Evolutionary conservation across 1,140 invertebrate species (phyloP).

Genomic region (Rhynchophorus ferrugineus): DNA sequence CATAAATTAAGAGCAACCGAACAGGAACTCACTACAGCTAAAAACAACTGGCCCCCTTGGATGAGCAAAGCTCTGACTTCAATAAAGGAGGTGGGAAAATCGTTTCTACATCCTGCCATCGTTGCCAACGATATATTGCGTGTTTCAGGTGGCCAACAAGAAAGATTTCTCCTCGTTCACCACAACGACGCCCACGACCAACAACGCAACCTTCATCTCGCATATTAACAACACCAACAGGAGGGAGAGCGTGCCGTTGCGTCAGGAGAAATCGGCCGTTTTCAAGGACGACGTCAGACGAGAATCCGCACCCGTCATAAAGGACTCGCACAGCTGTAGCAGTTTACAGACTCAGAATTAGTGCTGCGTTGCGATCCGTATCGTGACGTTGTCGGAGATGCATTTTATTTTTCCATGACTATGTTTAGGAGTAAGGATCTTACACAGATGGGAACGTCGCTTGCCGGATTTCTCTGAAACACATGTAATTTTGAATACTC

Average conservation of each 20-base stretch:
- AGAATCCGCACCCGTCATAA: constrained; percentile 33
- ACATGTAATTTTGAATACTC: too few species aligned
- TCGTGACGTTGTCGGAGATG: too few species aligned
- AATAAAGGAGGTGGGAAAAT: constrained; percentile 35
- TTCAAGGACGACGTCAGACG: constrained; percentile 26
- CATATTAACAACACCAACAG: constrained; percentile 34
- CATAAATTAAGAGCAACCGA: constrained; percentile 81
- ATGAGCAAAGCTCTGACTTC: constrained; percentile 72
- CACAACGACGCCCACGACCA: constrained; percentile 17
- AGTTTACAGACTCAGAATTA: constrained; percentile 38
- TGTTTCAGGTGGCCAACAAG: constrained; percentile 33
- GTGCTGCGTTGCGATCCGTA: too few species aligned
- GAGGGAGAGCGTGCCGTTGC: constrained; percentile 35
- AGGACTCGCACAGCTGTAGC: constrained; percentile 40
- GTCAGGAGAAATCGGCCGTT: constrained; percentile 17
- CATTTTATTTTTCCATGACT: background rate
- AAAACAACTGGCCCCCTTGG: constrained; percentile 77
- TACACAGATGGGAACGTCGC: too few species aligned
- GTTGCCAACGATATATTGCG: background rate
- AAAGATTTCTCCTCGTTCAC: constrained; percentile 35
- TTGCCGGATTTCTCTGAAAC: too few species aligned
- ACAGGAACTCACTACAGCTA: constrained; percentile 70
- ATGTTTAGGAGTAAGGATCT: background rate
- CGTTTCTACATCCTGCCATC: background rate
- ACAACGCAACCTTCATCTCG: constrained; percentile 36